Percentiles rank a stretch among this genome's conserved stretches.
Conservation (phyloP, 2,797 vertebrate genomes). For the Mormyrus hasselquistii region DNA sequence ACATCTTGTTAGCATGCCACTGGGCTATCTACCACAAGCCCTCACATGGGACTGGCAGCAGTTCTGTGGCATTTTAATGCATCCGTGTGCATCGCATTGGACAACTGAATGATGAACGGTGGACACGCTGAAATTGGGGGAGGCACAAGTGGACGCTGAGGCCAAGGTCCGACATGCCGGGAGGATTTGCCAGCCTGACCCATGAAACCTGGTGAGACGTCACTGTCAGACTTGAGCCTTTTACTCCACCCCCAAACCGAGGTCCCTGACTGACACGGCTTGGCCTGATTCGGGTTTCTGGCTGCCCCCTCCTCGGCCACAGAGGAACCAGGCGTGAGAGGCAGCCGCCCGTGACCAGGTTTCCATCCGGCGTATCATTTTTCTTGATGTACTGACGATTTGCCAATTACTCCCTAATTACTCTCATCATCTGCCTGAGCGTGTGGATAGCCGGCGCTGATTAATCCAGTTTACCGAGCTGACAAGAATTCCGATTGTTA, state of each 20-base stretch:
- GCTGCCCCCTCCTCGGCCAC: neutral
- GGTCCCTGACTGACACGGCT: neutral
- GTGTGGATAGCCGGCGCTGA: slow-evolving; percentile 60
- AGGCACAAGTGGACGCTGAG: neutral
- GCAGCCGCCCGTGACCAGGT: slow-evolving; percentile 30
- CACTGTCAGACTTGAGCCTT: slow-evolving; percentile 19
- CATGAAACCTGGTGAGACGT: neutral
- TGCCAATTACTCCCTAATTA: slow-evolving; percentile 76
- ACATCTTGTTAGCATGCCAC: neutral
- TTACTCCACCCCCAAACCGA: neutral
- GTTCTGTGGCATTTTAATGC: neutral
- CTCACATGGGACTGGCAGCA: neutral
- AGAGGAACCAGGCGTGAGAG: neutral
- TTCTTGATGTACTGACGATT: slow-evolving; percentile 73
- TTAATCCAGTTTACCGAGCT: slow-evolving; percentile 70
- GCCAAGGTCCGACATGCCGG: neutral
- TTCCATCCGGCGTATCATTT: slow-evolving; percentile 61
- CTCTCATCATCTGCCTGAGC: slow-evolving; percentile 71
- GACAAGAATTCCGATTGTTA: slow-evolving; percentile 57
- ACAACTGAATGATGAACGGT: neutral
- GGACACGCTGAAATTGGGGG: neutral
- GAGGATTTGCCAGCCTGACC: neutral
- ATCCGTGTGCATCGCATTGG: neutral
- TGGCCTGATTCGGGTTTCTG: neutral
- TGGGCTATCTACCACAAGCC: neutral